A percentile compares a stretch with the other conserved stretches of the same genome.
Evolutionary conservation across 2,113 vertebrate species (phyloP).

Genomic region (Mystacornis crossleyi): DNA sequence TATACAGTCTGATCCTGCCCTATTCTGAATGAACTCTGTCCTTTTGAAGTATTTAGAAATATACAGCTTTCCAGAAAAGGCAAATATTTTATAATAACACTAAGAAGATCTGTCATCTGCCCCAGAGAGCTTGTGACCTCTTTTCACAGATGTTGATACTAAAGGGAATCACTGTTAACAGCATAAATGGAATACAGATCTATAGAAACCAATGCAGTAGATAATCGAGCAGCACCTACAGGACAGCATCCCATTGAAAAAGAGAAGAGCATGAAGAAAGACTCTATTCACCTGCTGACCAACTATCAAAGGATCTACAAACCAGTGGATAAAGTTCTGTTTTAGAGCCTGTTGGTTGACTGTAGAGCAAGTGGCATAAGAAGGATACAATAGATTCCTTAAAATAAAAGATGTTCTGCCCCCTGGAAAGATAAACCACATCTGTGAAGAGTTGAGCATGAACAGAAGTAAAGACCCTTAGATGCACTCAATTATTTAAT

Average conservation of each 20-base stretch:
- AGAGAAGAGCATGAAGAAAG: not conserved
- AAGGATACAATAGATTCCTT: not conserved
- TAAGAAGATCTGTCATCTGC: not conserved
- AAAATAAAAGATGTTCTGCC: not conserved
- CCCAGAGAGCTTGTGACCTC: not conserved
- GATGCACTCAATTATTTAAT: not conserved
- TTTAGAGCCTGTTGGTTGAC: not conserved
- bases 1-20: not conserved
- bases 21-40: not conserved
- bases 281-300: not conserved
- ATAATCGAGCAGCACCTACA: not conserved
- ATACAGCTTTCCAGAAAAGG: not conserved
- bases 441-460: not conserved
- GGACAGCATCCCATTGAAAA: not conserved
- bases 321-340: not conserved
- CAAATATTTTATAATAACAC: not conserved
- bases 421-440: not conserved
- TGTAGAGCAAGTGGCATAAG: not conserved
- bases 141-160: not conserved
- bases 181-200: not conserved
- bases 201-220: not conserved
- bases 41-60: not conserved
- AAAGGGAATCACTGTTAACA: not conserved
- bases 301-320: not conserved
- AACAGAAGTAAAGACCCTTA: not conserved